Evolutionary conservation across 2,888 invertebrate genomes (phyloP), one percentile per base, ranked within the genome.

Genomic region (Auanema sp.): DNA sequence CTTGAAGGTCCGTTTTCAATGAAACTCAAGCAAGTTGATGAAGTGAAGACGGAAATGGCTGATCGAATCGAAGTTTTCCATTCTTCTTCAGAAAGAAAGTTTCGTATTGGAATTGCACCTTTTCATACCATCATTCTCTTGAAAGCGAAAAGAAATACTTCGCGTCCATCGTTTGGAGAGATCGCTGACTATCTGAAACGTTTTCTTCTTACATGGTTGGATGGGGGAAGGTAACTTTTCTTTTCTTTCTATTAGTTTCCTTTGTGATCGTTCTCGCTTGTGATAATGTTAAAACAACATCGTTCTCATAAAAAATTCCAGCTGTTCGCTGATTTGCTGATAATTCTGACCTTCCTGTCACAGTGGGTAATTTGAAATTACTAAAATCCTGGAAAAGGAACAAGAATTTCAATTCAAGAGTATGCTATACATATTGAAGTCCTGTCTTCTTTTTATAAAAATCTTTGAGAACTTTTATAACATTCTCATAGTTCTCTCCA

Each of bases 21-120:
- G 60, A 81, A 81, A 14, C 80, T 64, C 14, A 81, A 68, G 47
- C 81, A 81, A 8, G 76, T 81, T 40, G 77, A 67, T 21, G 65
- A 49, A 51, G 77, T 69, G 72, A 77, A 80, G 25, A 73, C 56
- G 12, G 65, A 41, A 10, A 81, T 54, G 1, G 78, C 78, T 33
- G 69, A 62, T 24, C 72, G 68, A 23, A 81, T 76, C 51, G 61
- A 66, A 12, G 51, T 54, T 51, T 73, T 72, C 76, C 76, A 76
- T n/a, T 49, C 60, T 8, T 55, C 71, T 74, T 52, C 54, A 72
- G 56, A 25, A 12, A 8, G 23, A 2, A 60, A 33, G 33, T 33
- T 43, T 0, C 23, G 16, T 24, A 25, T 12, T 23, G n/a, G 43
- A n/a, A 44, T 18, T 33, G 12, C 14, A 25, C n/a, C 23, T 1